Evolutionary conservation across 2,888 invertebrate genomes (phyloP).

Genomic region (Latheticus oryzae): DNA sequence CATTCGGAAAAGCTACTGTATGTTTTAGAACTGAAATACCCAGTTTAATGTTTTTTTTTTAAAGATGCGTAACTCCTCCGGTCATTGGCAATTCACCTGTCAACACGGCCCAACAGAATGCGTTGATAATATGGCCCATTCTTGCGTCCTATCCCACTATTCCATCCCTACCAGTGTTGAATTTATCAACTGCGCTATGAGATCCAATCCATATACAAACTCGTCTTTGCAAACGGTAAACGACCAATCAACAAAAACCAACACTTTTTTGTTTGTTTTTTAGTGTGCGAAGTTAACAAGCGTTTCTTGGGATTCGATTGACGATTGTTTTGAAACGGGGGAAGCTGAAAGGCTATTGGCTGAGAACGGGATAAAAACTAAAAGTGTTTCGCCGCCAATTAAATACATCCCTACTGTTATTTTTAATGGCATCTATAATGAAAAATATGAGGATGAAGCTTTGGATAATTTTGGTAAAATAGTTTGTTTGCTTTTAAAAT

Average conservation of each 20-base stretch:
- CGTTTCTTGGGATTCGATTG: slow-evolving; percentile 52
- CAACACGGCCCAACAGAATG: slow-evolving; percentile 64
- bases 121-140: slow-evolving; percentile 68
- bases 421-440: slow-evolving; percentile 60
- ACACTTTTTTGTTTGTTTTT: too few relatives aligned
- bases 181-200: slow-evolving; percentile 66
- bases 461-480: slow-evolving; percentile 48
- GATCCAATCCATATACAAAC: slow-evolving; percentile 45
- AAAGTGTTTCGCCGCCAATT: slow-evolving; percentile 55
- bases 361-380: slow-evolving; percentile 61
- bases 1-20: slow-evolving; percentile 50
- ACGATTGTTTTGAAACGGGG: slow-evolving; percentile 54
- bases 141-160: slow-evolving; percentile 64
- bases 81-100: slow-evolving; percentile 50
- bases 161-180: slow-evolving; percentile 45
- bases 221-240: slow-evolving; percentile 47
- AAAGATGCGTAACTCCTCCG: slow-evolving; percentile 33
- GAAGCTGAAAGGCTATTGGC: slow-evolving; percentile 61
- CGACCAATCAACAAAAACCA: too few relatives aligned
- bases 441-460: slow-evolving; percentile 44
- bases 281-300: slow-evolving; percentile 61
- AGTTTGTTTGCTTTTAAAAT: slow-evolving; percentile 48
- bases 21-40: slow-evolving; percentile 30
- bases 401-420: slow-evolving; percentile 64
- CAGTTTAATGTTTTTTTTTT: slow-evolving; percentile 18